Conservation (phyloP, 2,888 invertebrate species). For the Melipona beecheii region DNA sequence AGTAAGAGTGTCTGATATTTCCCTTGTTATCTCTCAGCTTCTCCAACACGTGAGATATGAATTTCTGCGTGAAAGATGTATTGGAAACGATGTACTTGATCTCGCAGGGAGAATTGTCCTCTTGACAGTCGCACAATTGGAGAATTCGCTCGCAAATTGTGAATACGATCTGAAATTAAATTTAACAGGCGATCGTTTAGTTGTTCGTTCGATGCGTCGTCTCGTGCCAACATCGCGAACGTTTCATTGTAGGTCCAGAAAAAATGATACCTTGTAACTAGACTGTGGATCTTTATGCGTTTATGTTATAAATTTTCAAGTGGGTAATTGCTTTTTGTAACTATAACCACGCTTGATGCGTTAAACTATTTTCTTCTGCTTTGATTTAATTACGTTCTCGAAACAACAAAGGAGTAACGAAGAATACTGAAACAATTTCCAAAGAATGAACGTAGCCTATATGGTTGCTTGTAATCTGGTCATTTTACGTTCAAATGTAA, state of each 20-base stretch:
- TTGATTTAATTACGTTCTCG: no score
- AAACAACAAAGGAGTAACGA: no score
- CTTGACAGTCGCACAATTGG: slow-evolving; percentile 88
- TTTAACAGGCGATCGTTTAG: neutral
- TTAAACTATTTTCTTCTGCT: no score
- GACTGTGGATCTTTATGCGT: no score
- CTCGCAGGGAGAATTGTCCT: slow-evolving; percentile 84
- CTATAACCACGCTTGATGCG: no score
- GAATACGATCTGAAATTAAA: slow-evolving; percentile 88
- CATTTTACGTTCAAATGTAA: neutral
- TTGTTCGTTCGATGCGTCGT: neutral
- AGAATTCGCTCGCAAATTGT: slow-evolving; percentile 91
- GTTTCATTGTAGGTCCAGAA: neutral
- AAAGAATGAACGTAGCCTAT: no score
- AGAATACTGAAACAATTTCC: no score
- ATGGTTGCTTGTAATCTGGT: neutral
- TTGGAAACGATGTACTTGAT: slow-evolving; percentile 85
- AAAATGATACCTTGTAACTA: no score
- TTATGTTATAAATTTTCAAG: no score
- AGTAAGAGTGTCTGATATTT: slow-evolving; percentile 77
- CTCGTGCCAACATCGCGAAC: neutral
- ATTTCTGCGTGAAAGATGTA: slow-evolving; percentile 87
- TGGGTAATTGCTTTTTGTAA: no score
- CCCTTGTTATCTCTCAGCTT: slow-evolving; percentile 74
- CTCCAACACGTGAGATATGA: slow-evolving; percentile 85